These are phyloP conservation scores for Pongo abelii DNA, from an alignment of 2,113 vertebrate species.

Conservation along the genomic window DNA sequence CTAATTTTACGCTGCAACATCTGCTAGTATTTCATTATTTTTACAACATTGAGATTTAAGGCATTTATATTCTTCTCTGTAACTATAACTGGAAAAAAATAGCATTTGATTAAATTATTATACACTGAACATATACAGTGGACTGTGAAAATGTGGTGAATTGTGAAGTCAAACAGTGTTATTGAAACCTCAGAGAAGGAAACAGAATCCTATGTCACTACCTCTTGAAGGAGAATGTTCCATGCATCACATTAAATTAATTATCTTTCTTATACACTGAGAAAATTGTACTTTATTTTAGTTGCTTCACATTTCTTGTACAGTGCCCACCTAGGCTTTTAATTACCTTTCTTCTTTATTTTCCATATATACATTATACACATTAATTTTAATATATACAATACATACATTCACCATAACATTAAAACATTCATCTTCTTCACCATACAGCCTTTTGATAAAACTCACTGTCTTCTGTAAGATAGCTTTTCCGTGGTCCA, in stretches of 20 bases:
- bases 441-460: neutral
- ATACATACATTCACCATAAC: neutral
- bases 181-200: neutral
- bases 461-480: neutral
- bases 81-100: neutral
- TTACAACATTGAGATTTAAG: neutral
- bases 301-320: neutral
- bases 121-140: too few relatives aligned
- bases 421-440: neutral
- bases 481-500: neutral
- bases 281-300: neutral
- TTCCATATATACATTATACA: neutral
- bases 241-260: neutral
- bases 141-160: neutral
- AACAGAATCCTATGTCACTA: neutral
- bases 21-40: neutral
- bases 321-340: neutral
- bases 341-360: neutral
- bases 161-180: neutral
- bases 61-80: conserved; percentile 28
- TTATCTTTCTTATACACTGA: neutral
- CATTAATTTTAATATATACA: neutral
- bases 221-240: neutral
- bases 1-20: neutral
- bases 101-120: conserved; percentile 6